A percentile compares a stretch with the other conserved stretches of the same genome.
These are phyloP conservation scores for Limosa lapponica DNA, from an alignment of 2,797 vertebrate species.

Conservation along the genomic window DNA sequence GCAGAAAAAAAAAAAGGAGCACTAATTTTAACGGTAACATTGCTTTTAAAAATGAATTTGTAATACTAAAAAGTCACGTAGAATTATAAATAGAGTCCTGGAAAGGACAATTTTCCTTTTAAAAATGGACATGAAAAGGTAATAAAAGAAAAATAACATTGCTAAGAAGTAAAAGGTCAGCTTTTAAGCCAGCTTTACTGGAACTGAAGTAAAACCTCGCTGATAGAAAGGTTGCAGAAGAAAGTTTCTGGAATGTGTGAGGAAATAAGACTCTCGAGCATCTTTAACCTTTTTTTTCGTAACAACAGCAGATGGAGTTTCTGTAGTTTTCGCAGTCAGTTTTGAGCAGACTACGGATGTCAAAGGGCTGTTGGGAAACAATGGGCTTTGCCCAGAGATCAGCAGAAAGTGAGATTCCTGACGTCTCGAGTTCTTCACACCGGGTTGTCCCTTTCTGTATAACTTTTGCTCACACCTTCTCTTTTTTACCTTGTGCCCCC, in stretches of 20 bases:
- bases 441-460: rapidly evolving
- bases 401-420: background rate
- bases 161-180: conserved; percentile 2
- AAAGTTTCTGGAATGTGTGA: background rate
- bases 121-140: background rate
- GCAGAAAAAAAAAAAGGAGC: background rate
- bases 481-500: background rate
- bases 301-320: background rate
- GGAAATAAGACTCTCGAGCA: background rate
- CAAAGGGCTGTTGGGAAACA: background rate
- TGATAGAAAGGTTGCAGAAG: background rate
- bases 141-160: background rate
- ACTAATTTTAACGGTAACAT: background rate
- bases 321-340: background rate
- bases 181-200: background rate
- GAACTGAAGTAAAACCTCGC: background rate
- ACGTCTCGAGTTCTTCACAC: background rate
- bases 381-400: background rate
- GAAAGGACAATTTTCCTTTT: background rate
- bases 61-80: background rate
- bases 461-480: background rate
- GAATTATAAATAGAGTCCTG: background rate
- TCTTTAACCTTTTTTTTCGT: background rate
- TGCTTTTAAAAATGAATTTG: background rate
- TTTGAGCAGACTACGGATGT: background rate